Base-by-base conservation (phyloP, 2,888 invertebrate species). In the Callinectes sapidus region DNA sequence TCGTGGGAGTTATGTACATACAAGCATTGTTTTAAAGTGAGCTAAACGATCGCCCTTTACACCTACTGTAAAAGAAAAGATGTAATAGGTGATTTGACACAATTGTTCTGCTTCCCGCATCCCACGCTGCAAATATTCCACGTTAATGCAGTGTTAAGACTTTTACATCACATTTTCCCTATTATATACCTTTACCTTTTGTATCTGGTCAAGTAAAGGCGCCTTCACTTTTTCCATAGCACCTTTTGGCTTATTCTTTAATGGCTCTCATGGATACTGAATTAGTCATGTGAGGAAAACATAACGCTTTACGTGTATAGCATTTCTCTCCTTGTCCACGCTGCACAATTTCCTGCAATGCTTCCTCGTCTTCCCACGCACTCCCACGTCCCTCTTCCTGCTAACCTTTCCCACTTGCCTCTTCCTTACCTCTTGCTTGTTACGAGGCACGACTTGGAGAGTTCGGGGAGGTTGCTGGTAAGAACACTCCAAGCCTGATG, bases 401-500 rank as follows among this genome's bases (percentile, higher is more conserved):
- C 42, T 32, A 13, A 32, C 89, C 42, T 28, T 35, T 28, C 85
- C 35, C 18, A 3, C 54, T n/a, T 81, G 16, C 35, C 90, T 48
- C 16, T n/a, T 32, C 86, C 91, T 92, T 61, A 92, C 92, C 92
- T 92, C 87, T 92, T 90, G 6, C 87, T 90, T 14, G 90, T 28
- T 32, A 48, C 89, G 32, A 92, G 61, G 23, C 87, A n/a, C 6
- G 90, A 42, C 16, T 81, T 90, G 28, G 86, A 87, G 16, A 92
- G 66, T 48, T 95, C 95, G 1, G 95, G 95, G 6, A 96, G 95
- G 42, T 95, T 95, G 28, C 95, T 95, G 18, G 95, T 95, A 92
- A 96, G 95, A 87, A 95, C 95, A 8, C 95, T 95, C 95, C 95
- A 96, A 0, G 95, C 95, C 2, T 94, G 94, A 54, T 95, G 95